Conservation (phyloP, 2,888 invertebrate species). For the Ceramica pisi region DNA sequence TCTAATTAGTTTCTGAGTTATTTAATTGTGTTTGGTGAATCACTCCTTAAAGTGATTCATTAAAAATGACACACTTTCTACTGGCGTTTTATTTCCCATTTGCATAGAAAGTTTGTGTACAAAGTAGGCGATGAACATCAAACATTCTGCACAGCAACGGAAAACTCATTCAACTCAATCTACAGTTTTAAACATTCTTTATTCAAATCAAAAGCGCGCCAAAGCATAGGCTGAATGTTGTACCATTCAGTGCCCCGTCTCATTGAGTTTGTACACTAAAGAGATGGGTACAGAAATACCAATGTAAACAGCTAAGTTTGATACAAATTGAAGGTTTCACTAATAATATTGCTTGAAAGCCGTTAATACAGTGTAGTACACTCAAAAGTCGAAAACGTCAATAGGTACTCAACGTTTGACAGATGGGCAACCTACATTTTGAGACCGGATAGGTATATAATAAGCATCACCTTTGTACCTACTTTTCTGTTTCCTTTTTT, state of each 20-base stretch:
- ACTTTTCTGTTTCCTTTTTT: too few relatives aligned
- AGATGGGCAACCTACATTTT: too few relatives aligned
- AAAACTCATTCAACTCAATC: constrained; percentile 36
- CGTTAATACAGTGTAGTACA: too few relatives aligned
- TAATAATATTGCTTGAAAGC: too few relatives aligned
- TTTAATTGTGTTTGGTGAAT: too few relatives aligned
- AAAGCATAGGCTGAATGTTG: constrained; percentile 57
- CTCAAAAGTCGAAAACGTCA: too few relatives aligned
- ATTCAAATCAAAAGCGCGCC: constrained; percentile 59
- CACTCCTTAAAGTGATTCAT: background rate
- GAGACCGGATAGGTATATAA: too few relatives aligned
- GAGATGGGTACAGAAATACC: constrained; percentile 20
- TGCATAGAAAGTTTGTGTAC: background rate
- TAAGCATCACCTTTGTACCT: too few relatives aligned
- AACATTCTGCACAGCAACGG: constrained; percentile 17
- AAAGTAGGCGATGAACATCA: constrained; percentile 26
- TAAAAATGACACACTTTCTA: constrained; percentile 8
- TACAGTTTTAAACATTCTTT: constrained; percentile 60
- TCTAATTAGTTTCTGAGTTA: background rate
- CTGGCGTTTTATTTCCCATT: background rate
- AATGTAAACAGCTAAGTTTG: background rate
- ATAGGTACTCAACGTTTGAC: too few relatives aligned
- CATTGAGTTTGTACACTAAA: constrained; percentile 44
- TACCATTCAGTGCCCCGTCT: constrained; percentile 49
- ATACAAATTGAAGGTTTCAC: too few relatives aligned